A percentile compares a stretch with the other conserved stretches of the same genome.
Conservation (phyloP, 1,140 invertebrate species). For the Platyura marginata region DNA sequence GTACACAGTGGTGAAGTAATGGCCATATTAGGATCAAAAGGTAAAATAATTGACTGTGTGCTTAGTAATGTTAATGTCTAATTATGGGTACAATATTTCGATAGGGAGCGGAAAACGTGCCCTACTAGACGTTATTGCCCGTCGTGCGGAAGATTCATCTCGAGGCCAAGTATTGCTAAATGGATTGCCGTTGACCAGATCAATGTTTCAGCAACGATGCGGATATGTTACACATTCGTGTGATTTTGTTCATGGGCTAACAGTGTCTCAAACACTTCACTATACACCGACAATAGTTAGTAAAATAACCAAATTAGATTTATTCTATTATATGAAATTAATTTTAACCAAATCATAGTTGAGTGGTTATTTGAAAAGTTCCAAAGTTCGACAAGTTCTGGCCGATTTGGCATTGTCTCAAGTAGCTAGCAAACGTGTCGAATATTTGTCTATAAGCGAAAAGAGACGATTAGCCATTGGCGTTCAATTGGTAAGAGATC, state of each 20-base stretch:
- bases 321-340: slow-evolving; percentile 3
- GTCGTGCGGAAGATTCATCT: slow-evolving; percentile 48
- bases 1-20: slow-evolving; percentile 82
- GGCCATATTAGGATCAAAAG: slow-evolving; percentile 82
- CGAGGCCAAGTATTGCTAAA: slow-evolving; percentile 74
- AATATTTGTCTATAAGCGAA: slow-evolving; percentile 63
- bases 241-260: slow-evolving; percentile 63
- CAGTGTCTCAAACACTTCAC: slow-evolving; percentile 65
- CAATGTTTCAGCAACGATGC: slow-evolving; percentile 66
- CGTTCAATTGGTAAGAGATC: slow-evolving; percentile 74
- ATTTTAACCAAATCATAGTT: slow-evolving; percentile 27
- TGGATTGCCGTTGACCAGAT: slow-evolving; percentile 56
- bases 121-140: slow-evolving; percentile 73
- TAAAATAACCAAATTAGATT: not conserved
- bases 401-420: slow-evolving; percentile 77
- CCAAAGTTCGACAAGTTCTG: slow-evolving; percentile 66
- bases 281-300: slow-evolving; percentile 60
- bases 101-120: slow-evolving; percentile 76
- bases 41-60: too few species aligned
- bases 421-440: slow-evolving; percentile 60
- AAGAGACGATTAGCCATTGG: slow-evolving; percentile 69
- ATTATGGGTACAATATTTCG: slow-evolving; percentile 5
- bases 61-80: not conserved
- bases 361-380: slow-evolving; percentile 46
- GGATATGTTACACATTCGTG: slow-evolving; percentile 71